Evolutionary conservation across 2,888 invertebrate genomes (phyloP), one percentile per base, ranked within the genome.

Genomic region (Rugalucina vietnamica): DNA sequence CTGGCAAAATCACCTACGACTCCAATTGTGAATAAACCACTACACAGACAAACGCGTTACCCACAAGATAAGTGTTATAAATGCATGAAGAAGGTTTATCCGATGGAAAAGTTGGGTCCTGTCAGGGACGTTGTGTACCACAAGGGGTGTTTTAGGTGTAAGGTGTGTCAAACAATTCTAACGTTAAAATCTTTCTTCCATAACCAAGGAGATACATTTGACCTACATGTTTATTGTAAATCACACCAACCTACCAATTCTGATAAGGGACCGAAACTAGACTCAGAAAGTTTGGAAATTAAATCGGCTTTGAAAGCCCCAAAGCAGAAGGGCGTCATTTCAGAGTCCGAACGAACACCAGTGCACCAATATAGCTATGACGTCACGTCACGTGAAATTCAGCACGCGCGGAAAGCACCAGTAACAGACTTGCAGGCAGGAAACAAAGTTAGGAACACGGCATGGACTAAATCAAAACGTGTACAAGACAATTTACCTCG

Each of bases 101-200:
- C 89, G 21, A 90, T 93, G 90, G 92, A 93, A 76, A 90, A 88
- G 54, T 60, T 89, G 0, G 92, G 92, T 0, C 92, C 92, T 8
- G 86, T 90, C 0, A 88, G 90, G 60, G 92, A 90, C 21, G 92
- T 89, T 21, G 87, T 91, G 32, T 93, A 91, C 70, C 92, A 93
- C 75, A 92, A 92, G 81, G 84, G 81, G 8, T 93, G 92, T 73
- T 93, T 93, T 72, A 83, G 86, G n/a, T 93, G 92, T 76, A 90
- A 87, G 29, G 84, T 82, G 2, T 92, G 92, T 78, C 77, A 84
- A 8, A 91, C 90, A 5, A 89, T 65, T 73, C 79, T 93, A 14
- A 90, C 82, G 36, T 76, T 93, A 76, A 91, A 91, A 75, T 91
- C 88, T 80, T 93, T 91, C 80, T 89, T 87, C 79, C 88, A 90